Base-by-base conservation (phyloP, 2,113 vertebrate genomes). In the Mola mola region DNA sequence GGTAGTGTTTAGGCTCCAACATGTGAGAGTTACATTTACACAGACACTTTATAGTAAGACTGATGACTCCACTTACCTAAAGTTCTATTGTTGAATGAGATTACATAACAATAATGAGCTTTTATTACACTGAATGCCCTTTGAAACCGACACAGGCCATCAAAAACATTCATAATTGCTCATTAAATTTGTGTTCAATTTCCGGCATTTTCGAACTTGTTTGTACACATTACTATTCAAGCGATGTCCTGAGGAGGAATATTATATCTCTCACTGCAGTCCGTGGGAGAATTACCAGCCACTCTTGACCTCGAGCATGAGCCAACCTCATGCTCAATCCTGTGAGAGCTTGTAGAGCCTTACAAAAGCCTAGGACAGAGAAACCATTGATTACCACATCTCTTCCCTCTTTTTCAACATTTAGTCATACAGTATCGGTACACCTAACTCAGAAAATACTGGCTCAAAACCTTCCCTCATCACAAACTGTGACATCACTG, bases 341-440 rank as follows among this genome's bases (percentile, higher is more conserved):
- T 85, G 81, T 84, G 84, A 84, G 77, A 85, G 70, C 75, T 85
- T 69, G 60, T 64, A 69, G 57, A 50, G 68, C 49, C 72, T 81
- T 72, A 66, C 53, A 81, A 83, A 46, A 80, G 68, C 62, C 62
- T 62, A 64, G 66, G 86, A 88, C 89, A 87, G 74, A 86, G 72
- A 72, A 71, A 68, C 66, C 84, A 87, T 89, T 88, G 80, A 86
- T 84, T 84, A 78, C 68, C 41, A 28, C 43, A 66, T 66, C 44
- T 71, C 38, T 15, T 70, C 72, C 21, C 40, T 66, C 46, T 59
- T 52, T n/a, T 61, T 34, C 66, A 61, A 72, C 67, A 48, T 70
- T 55, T 48, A 79, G 64, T 73, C 56, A 43, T 66, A 60, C 51
- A 66, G 48, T 66, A 78, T 73, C 61, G 63, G 57, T 49, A 43